Evolutionary conservation across 2,797 vertebrate species (phyloP).

Genomic region (Triplophysa bombifrons): DNA sequence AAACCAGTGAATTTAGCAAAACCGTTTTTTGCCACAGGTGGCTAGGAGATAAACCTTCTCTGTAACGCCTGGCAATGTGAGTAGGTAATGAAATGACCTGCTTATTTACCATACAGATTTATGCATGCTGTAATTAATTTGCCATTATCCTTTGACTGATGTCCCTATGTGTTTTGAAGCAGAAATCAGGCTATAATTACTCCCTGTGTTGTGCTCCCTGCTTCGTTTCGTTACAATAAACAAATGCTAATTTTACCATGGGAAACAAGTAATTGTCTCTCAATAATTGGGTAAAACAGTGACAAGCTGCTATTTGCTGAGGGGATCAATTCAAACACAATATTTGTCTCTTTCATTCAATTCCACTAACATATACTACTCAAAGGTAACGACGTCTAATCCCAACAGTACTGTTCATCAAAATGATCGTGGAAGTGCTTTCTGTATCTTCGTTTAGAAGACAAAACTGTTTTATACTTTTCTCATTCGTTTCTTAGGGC

Average conservation of each 20-base stretch:
- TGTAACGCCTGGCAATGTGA: neutral
- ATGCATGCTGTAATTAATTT: constrained; percentile 76
- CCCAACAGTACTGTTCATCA: neutral
- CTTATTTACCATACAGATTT: constrained; percentile 69
- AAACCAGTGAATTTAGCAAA: neutral
- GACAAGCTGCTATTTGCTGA: constrained; percentile 21
- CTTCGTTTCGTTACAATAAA: constrained; percentile 71
- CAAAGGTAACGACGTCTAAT: constrained; percentile 3
- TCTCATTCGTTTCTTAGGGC: constrained; percentile 89
- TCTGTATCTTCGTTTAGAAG: constrained; percentile 4
- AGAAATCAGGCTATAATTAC: constrained; percentile 72
- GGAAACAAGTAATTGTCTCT: neutral
- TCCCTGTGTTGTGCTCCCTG: constrained; percentile 67
- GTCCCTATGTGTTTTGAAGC: constrained; percentile 63
- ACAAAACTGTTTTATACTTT: constrained; percentile 80
- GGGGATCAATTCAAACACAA: neutral
- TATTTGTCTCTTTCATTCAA: neutral
- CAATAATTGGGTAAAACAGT: constrained; percentile 57
- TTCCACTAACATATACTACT: neutral
- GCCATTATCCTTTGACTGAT: constrained; percentile 73
- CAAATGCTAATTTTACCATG: constrained; percentile 71
- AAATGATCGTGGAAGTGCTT: constrained; percentile 2
- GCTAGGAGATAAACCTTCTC: constrained; percentile 55
- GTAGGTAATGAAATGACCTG: constrained; percentile 35
- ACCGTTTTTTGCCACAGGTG: constrained; percentile 32